Evolutionary conservation across 2,113 vertebrate species (phyloP), one percentile per base, ranked within the genome.

Genomic region (Clupea harengus): DNA sequence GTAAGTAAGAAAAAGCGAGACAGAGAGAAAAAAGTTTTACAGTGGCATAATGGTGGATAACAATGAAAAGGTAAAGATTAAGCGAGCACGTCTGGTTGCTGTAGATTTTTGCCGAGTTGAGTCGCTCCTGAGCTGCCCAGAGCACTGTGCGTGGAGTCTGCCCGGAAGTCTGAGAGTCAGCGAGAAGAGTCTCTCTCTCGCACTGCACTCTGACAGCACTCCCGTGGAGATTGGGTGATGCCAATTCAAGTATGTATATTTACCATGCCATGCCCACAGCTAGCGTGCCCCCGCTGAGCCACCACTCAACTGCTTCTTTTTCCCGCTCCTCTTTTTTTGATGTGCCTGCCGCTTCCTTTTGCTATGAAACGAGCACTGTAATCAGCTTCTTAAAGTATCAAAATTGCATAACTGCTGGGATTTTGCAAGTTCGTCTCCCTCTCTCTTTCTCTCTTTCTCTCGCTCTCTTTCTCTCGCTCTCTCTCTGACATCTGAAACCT

Each of bases 221-320:
- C 72, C 67, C 72, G 32, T 78, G 72, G 72, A 78, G 72, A 13
- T 6, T 39, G 39, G 11, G 15, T 11, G 25, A 78, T 78, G 28
- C 28, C 4, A 39, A 78, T 39, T 72, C 64, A 72, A 72, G 32
- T 72, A 72, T 78, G 72, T 78, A 78, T 78, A 78, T 78, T 39
- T 78, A 17, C 72, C 22, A 20, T 20, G 28, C 25, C 32, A 39
- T 78, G 10, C 32, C 28, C 15, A 15, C 28, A 78, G 72, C 72
- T 78, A 78, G 17, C 5, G 72, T 17, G 72, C 72, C 72, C 39
- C 72, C 25, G 11, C 72, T 44, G 72, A 44, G 72, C 28, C 32
- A 78, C 72, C 13, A 1, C 28, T 11, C 28, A 39, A 78, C 32
- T 11, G 11, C n/a, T 25, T 17, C 72, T 39, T 17, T 44, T 78